A percentile compares a stretch with the other conserved stretches of the same genome.
Conservation (phyloP, 2,797 vertebrate species). For the Trachurus trachurus region DNA sequence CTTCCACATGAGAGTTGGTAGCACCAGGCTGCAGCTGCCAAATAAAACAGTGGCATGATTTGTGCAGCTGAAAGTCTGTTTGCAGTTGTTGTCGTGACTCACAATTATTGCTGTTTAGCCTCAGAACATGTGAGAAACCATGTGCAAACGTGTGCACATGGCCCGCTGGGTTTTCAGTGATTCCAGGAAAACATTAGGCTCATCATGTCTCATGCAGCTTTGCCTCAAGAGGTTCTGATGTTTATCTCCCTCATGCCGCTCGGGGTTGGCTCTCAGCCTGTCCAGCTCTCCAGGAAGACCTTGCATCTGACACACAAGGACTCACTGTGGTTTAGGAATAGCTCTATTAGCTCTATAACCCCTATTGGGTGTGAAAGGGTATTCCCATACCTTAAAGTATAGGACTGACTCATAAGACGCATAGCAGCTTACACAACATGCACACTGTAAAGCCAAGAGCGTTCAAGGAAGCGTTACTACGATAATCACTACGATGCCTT, state of each 20-base stretch:
- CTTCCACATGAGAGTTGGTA: not conserved
- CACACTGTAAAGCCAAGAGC: not conserved
- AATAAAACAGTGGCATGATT: constrained; percentile 1
- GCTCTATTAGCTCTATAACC: not conserved
- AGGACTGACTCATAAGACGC: not conserved
- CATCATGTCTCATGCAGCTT: constrained; percentile 20
- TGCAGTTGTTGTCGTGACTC: not conserved
- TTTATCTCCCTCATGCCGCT: constrained; percentile 21
- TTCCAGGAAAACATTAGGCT: constrained; percentile 58
- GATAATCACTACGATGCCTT: not conserved
- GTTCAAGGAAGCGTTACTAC: not conserved
- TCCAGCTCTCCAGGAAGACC: constrained; percentile 9
- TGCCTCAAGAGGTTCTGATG: constrained; percentile 28
- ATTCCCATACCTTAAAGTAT: not conserved
- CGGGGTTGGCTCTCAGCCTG: not conserved
- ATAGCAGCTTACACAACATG: not conserved
- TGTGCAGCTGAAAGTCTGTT: not conserved
- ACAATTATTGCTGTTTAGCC: not conserved
- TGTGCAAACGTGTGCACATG: constrained; percentile 9
- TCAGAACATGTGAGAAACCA: constrained; percentile 35
- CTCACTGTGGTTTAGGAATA: not conserved
- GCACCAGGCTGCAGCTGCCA: not conserved
- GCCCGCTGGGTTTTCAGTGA: constrained; percentile 9
- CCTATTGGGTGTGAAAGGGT: not conserved
- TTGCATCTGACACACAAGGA: constrained; percentile 12